phyloP scores from a whole-genome alignment of 1,140 invertebrate genomes.

The Archivesica marissinica region DNA sequence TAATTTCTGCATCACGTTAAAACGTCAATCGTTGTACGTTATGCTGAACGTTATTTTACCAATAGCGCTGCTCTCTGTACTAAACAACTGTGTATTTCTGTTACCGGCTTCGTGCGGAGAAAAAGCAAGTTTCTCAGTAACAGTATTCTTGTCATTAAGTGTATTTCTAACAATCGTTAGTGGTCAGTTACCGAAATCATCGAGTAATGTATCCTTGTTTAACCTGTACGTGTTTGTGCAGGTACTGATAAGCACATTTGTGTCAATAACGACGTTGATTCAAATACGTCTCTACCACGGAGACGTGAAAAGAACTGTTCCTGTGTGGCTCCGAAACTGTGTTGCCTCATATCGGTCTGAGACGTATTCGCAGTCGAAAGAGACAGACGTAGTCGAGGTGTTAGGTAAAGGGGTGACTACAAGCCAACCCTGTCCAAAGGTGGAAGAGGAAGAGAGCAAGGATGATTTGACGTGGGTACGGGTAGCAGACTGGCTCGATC shows the following conservation, averaged over 20 bases:
- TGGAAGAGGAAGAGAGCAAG: not conserved
- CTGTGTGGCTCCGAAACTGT: not conserved
- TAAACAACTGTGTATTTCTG: constrained; percentile 86
- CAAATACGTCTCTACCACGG: constrained; percentile 36
- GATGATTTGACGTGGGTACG: not conserved
- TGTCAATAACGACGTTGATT: constrained; percentile 19
- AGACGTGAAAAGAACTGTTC: not conserved
- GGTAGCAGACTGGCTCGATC: not conserved
- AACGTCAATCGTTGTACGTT: constrained; percentile 80
- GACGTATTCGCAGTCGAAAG: not conserved
- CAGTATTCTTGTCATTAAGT: constrained; percentile 86
- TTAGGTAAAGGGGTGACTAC: not conserved
- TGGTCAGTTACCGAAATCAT: constrained; percentile 86
- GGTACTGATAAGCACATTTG: not conserved
- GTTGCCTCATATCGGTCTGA: not conserved
- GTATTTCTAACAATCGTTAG: constrained; percentile 86
- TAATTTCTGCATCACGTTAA: constrained; percentile 43
- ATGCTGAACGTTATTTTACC: constrained; percentile 86
- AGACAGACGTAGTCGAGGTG: not conserved
- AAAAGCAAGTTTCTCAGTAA: constrained; percentile 86
- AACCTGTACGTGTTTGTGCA: constrained; percentile 79
- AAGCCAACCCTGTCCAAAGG: not conserved
- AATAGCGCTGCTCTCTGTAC: constrained; percentile 86
- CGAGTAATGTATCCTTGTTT: constrained; percentile 86
- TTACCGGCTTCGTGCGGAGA: constrained; percentile 86